These are phyloP conservation scores for Cydia fagiglandana DNA, from an alignment of 1,140 invertebrate species.

Conservation along the genomic window DNA sequence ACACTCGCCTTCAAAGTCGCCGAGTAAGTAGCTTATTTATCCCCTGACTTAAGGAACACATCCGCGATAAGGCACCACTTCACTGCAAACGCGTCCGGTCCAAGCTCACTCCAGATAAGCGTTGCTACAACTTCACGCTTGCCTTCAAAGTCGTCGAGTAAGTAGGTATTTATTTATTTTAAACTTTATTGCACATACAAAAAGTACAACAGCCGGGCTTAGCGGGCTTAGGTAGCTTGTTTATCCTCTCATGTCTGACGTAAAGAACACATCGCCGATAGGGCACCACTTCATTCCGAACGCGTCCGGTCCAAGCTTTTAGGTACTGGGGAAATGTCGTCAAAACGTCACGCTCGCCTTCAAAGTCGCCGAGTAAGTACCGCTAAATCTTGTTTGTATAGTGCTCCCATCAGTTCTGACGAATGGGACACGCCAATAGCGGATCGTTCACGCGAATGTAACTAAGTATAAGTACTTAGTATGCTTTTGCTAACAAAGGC, in stretches of 20 bases:
- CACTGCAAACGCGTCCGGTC: slow-evolving; percentile 95
- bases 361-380: slow-evolving; percentile 79
- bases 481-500: no score
- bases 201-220: no score
- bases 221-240: no score
- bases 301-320: slow-evolving; percentile 93
- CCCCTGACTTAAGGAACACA: not conserved
- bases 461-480: no score
- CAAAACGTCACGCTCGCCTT: slow-evolving; percentile 98
- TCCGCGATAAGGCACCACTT: slow-evolving; percentile 78
- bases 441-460: no score
- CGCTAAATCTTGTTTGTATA: no score
- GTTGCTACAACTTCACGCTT: slow-evolving; percentile 96
- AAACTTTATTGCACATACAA: no score
- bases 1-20: slow-evolving; percentile 97
- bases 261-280: not conserved
- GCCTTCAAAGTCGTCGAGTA: slow-evolving; percentile 98
- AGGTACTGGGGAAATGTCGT: slow-evolving; percentile 90
- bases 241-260: no score
- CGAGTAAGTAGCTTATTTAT: slow-evolving; percentile 87
- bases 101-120: slow-evolving; percentile 91
- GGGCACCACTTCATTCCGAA: slow-evolving; percentile 80
- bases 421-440: no score
- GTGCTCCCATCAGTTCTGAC: no score
- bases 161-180: no score